These are phyloP conservation scores for Holothuria glaberrima DNA, from an alignment of 35 echinoderm and acorn worm genomes.

Conservation along the genomic window DNA sequence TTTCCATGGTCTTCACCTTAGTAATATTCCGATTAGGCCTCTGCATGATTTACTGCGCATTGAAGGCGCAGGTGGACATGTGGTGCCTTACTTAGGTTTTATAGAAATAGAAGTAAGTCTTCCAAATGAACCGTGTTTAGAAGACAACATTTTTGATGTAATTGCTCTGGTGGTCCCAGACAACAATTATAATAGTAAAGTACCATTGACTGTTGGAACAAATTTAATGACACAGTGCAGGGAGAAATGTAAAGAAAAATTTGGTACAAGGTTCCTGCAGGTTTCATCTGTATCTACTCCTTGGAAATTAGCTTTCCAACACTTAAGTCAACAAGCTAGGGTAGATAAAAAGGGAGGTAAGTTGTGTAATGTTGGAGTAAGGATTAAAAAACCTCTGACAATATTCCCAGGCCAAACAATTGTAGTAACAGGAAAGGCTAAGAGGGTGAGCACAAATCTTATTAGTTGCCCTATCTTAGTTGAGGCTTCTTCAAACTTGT, in stretches of 20 bases:
- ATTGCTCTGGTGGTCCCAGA: slow-evolving; percentile 17
- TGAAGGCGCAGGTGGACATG: slow-evolving; percentile 40
- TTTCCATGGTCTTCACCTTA: slow-evolving; percentile 50
- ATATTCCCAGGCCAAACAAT: neutral
- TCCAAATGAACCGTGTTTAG: neutral
- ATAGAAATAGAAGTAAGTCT: slow-evolving; percentile 15
- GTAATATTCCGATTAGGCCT: neutral
- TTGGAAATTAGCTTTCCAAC: slow-evolving; percentile 9
- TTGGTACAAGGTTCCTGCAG: neutral
- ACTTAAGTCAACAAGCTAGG: neutral
- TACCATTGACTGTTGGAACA: slow-evolving; percentile 31
- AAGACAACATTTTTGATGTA: neutral
- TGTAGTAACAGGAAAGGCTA: neutral
- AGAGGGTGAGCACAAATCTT: neutral
- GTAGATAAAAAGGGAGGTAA: neutral
- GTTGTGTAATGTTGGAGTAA: neutral
- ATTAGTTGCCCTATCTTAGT: neutral
- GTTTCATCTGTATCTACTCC: neutral
- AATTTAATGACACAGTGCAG: slow-evolving; percentile 28
- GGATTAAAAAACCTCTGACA: neutral
- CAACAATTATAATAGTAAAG: slow-evolving; percentile 3
- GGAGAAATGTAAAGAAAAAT: neutral
- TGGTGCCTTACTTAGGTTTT: slow-evolving; percentile 34
- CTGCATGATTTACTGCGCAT: slow-evolving; percentile 15
- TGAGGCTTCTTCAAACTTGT: neutral